Evolutionary conservation across 2,797 vertebrate genomes (phyloP).

Genomic region (Ambastaia sidthimunki): DNA sequence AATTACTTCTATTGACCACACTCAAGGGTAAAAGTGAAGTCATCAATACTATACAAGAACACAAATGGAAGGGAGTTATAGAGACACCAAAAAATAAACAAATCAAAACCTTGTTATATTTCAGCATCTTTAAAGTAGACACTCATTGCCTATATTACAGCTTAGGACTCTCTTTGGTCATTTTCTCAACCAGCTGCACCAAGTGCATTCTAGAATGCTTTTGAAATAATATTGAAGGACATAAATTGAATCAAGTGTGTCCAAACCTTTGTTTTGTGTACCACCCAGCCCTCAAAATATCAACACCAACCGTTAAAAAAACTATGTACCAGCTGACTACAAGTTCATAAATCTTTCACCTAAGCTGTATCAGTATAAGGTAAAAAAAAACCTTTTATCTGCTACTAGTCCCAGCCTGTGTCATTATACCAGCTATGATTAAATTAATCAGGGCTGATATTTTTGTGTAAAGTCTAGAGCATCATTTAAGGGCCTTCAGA

Average conservation of each 20-base stretch:
- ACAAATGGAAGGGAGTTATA: background rate
- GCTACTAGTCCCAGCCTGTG: constrained; percentile 11
- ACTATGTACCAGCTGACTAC: background rate
- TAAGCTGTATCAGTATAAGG: background rate
- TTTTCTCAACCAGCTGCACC: background rate
- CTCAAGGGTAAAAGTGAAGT: background rate
- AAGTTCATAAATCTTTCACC: background rate
- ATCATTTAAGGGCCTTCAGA: constrained; percentile 49
- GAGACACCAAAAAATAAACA: background rate
- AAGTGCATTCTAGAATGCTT: no score
- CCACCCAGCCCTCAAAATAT: background rate
- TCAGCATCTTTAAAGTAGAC: no score
- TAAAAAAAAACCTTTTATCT: background rate
- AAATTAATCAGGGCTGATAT: constrained; percentile 36
- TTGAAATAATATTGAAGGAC: no score
- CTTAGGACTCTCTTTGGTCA: background rate
- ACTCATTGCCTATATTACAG: background rate
- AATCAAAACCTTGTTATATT: no score
- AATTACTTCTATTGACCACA: background rate
- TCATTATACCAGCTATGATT: constrained; percentile 33
- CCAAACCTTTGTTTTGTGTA: no score
- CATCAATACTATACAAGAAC: background rate
- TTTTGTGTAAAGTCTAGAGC: constrained; percentile 43
- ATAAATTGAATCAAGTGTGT: no score
- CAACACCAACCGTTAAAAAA: background rate